Evolutionary conservation across 2,113 vertebrate species (phyloP).

Genomic region (Triplophysa rosa): DNA sequence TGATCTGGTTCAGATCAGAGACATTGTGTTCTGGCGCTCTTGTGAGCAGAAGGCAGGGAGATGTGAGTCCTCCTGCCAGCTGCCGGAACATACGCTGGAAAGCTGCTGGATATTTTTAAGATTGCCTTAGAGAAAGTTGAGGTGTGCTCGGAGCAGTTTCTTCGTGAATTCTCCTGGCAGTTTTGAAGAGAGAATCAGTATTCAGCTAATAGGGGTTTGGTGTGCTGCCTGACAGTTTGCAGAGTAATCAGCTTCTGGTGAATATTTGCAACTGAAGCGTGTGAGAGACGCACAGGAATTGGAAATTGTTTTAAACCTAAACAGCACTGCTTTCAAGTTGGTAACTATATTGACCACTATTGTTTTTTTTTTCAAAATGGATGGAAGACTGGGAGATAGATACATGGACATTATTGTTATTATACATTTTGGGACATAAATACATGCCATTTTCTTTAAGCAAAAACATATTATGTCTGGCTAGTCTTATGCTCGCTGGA

Average conservation of each 20-base stretch:
- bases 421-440: too few relatives aligned
- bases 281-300: background rate
- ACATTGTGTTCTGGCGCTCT: conserved; percentile 14
- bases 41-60: conserved; percentile 27
- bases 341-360: background rate
- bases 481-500: background rate
- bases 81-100: conserved; percentile 14
- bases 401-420: background rate
- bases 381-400: background rate
- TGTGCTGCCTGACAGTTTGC: conserved; percentile 25
- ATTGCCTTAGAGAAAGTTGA: conserved; percentile 32
- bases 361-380: background rate
- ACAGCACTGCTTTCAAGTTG: background rate
- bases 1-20: background rate
- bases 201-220: conserved; percentile 23
- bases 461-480: too few relatives aligned
- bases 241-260: conserved; percentile 15
- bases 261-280: background rate
- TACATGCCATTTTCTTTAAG: too few relatives aligned
- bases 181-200: conserved; percentile 31
- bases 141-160: conserved; percentile 1
- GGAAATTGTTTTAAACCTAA: background rate
- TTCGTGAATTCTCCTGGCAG: conserved; percentile 15
- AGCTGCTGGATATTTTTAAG: conserved; percentile 32
- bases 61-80: background rate